These are phyloP conservation scores for Danaus plexippus DNA, from an alignment of 1,140 invertebrate species.

Conservation along the genomic window DNA sequence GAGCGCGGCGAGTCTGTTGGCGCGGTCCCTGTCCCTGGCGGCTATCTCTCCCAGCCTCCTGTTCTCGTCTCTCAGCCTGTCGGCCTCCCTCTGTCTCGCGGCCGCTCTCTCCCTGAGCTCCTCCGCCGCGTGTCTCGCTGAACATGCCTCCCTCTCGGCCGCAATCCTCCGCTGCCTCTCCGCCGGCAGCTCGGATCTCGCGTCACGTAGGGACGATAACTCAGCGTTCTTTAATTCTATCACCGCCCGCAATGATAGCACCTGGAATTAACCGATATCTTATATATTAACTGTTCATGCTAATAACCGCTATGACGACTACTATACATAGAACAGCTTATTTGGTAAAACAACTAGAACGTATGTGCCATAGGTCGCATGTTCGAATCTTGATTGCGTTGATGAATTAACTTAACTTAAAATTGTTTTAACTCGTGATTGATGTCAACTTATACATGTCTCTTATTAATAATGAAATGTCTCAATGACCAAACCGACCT, in stretches of 20 bases:
- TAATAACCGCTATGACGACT: too few relatives aligned
- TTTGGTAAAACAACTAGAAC: too few relatives aligned
- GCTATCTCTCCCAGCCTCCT: slow-evolving; percentile 79
- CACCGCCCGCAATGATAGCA: slow-evolving; percentile 82
- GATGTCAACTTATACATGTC: too few relatives aligned
- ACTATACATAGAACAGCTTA: too few relatives aligned
- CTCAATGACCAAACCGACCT: slow-evolving; percentile 31
- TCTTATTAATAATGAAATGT: too few relatives aligned
- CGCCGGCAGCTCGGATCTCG: slow-evolving; percentile 74
- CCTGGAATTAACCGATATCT: slow-evolving; percentile 54
- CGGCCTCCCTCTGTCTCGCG: slow-evolving; percentile 64
- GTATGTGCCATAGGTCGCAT: too few relatives aligned
- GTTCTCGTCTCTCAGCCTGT: slow-evolving; percentile 72
- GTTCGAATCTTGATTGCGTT: too few relatives aligned
- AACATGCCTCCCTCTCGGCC: slow-evolving; percentile 71
- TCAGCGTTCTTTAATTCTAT: slow-evolving; percentile 83
- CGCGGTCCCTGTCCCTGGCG: slow-evolving; percentile 81
- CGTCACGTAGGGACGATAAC: slow-evolving; percentile 77
- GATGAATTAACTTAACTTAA: too few relatives aligned
- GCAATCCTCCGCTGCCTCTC: slow-evolving; percentile 73
- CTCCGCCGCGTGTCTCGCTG: slow-evolving; percentile 67
- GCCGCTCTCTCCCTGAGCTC: slow-evolving; percentile 72
- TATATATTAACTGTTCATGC: too few relatives aligned
- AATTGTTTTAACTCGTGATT: too few relatives aligned
- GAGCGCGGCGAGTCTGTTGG: slow-evolving; percentile 81